These are phyloP conservation scores for Artemia sp. DNA, from an alignment of 2,888 invertebrate genomes.

Conservation along the genomic window DNA sequence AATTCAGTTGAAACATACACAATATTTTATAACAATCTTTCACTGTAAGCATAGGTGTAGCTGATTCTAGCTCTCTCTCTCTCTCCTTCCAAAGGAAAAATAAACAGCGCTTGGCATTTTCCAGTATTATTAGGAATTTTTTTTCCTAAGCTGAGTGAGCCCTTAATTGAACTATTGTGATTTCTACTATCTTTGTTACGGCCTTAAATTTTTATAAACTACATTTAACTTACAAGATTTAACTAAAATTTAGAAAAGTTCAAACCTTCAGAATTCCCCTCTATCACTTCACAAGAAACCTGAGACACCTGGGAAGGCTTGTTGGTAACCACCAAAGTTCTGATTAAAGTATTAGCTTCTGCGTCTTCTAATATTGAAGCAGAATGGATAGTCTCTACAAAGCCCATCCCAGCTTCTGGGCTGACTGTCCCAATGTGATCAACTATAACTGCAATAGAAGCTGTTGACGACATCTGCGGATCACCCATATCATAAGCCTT, in stretches of 20 bases:
- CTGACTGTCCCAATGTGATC: constrained; percentile 56
- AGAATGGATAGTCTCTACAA: constrained; percentile 68
- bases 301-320: constrained; percentile 47
- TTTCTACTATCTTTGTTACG: not conserved
- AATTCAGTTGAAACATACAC: no score
- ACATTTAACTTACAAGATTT: no score
- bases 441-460: constrained; percentile 62
- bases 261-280: constrained; percentile 54
- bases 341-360: constrained; percentile 45
- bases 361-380: constrained; percentile 65
- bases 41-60: no score
- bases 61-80: no score
- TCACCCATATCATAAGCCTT: constrained; percentile 71
- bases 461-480: constrained; percentile 61
- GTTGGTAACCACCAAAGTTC: constrained; percentile 55
- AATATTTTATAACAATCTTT: no score
- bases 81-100: no score
- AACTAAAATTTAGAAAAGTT: no score
- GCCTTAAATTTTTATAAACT: no score
- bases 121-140: no score
- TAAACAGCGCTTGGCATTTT: no score
- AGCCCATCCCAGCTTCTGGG: constrained; percentile 57
- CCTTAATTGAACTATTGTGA: not conserved
- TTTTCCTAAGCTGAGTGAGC: no score
- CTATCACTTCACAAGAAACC: constrained; percentile 57